phyloP scores from a whole-genome alignment of 2,888 invertebrate genomes.

The Petrolisthes manimaculis region DNA sequence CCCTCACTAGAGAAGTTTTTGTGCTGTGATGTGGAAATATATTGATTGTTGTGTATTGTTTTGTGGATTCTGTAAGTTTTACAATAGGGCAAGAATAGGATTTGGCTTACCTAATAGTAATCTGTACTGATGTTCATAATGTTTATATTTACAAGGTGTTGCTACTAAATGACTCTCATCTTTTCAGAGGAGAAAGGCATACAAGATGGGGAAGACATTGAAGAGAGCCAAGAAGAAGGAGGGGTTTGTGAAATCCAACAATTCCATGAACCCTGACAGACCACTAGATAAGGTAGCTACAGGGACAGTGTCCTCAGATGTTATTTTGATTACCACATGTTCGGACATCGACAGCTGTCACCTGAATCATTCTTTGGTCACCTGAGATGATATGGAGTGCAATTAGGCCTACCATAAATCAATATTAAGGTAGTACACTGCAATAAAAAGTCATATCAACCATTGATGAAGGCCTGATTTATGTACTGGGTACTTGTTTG shows the following conservation, averaged over 20 bases:
- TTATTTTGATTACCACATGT: background rate
- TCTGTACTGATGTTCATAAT: background rate
- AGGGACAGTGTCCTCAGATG: background rate
- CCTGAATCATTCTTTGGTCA: no score
- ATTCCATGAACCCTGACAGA: conserved; percentile 54
- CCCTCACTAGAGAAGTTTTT: no score
- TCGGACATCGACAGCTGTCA: background rate
- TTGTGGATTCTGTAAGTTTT: no score
- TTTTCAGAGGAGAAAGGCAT: background rate
- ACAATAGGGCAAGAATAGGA: no score
- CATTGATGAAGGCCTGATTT: no score
- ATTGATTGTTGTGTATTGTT: no score
- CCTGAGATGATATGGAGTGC: no score
- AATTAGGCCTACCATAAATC: no score
- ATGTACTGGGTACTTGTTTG: no score
- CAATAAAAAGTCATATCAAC: no score
- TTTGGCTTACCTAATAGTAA: background rate
- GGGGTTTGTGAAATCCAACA: conserved; percentile 43
- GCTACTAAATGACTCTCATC: background rate
- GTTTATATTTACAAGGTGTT: background rate
- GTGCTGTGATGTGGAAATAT: no score
- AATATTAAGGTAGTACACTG: no score
- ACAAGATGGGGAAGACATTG: conserved; percentile 48
- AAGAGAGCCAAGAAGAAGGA: conserved; percentile 44
- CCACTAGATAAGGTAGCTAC: conserved; percentile 29